Base-by-base conservation (phyloP, 2,113 vertebrate genomes). In the Bos indicus region DNA sequence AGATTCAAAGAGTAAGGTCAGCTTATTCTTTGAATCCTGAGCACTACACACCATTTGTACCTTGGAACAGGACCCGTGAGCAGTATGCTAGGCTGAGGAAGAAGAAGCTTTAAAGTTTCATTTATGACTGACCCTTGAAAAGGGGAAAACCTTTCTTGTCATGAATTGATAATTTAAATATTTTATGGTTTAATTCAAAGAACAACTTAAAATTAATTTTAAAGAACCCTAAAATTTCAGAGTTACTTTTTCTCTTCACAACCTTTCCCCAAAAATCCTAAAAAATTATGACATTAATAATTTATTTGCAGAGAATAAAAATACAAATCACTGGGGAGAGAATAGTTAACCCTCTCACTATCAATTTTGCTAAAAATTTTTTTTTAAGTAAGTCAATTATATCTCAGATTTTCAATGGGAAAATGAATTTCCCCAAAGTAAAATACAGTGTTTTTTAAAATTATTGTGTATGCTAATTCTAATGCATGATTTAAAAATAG, bases 401-500 rank as follows among this genome's bases (percentile, higher is more conserved):
- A 82, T 59, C 5, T 21, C 26, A 94, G 48, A 96, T 67, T 95
- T 85, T 95, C 46, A 60, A 80, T 43, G 46, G 17, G 21, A 85
- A 94, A 91, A 89, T 81, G 5, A 82, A 19, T 80, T 93, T 83
- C 30, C 19, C 19, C 88, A 52, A 90, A 94, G 28, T 26, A 89
- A 95, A 90, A 52, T 36, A 48, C 3, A 95, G 8, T 93, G 3
- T 3, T 28, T 77, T 40, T 91, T 81, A n/a, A 28, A 48, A 77
- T 59, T 67, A 9, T 57, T 57, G 6, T 26, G n/a, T 60, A 48
- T 85, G 19, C 51, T 30, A 84, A 90, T 80, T 74, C 64, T 88
- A 92, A 92, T 54, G 17, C 28, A 64, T 59, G 28, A 2, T 84
- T 88, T 95, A 15, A 94, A 95, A 97, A 74, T 80, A 54, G 62